A percentile compares a stretch with the other conserved stretches of the same genome.
These are phyloP conservation scores for Scophthalmus maximus DNA, from an alignment of 2,113 vertebrate species.

Conservation along the genomic window DNA sequence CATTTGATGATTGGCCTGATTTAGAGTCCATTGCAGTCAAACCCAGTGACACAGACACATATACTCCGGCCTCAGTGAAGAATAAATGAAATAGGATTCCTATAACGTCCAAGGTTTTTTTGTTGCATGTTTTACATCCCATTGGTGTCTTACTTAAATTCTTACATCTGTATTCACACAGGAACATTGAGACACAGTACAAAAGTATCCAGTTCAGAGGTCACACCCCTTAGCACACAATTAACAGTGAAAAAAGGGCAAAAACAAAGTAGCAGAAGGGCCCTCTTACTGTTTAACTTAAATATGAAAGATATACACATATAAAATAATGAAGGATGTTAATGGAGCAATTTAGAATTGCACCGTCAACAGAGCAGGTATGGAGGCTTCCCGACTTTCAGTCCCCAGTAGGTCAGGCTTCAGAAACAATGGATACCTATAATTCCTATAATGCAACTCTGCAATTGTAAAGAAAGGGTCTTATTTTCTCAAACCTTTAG, in stretches of 20 bases:
- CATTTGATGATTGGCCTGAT: constrained; percentile 27
- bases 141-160: background rate
- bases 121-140: background rate
- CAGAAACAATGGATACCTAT: background rate
- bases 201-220: constrained; percentile 2
- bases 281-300: background rate
- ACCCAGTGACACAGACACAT: background rate
- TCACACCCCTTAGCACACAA: background rate
- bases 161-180: background rate
- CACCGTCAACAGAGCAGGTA: background rate
- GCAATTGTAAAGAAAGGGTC: no score
- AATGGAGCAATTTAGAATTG: background rate
- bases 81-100: background rate
- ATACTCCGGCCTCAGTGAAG: background rate
- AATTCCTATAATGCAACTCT: background rate
- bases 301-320: background rate
- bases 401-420: background rate
- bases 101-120: background rate
- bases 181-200: background rate
- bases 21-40: constrained; percentile 3
- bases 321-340: background rate
- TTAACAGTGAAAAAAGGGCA: constrained; percentile 20
- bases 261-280: background rate
- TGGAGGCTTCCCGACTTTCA: background rate
- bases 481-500: background rate